phyloP scores from a whole-genome alignment of 2,888 invertebrate genomes.

The Drosophila paramelanica region DNA sequence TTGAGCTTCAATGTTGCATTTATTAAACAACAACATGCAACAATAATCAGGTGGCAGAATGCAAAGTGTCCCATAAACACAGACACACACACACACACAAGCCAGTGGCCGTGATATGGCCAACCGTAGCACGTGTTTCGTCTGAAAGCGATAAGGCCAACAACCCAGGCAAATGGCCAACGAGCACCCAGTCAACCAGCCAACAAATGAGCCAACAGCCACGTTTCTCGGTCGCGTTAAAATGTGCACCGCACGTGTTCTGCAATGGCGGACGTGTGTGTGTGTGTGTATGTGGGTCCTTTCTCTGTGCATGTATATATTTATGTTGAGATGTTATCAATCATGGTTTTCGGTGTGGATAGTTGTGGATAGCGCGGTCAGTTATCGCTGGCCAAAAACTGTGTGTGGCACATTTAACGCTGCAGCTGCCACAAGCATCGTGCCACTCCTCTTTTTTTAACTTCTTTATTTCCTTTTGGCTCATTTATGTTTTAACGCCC shows the following conservation, averaged over 20 bases:
- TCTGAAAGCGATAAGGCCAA: slow-evolving; percentile 65
- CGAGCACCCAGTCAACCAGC: slow-evolving; percentile 10
- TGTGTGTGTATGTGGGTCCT: slow-evolving; percentile 9
- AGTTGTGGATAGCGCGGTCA: slow-evolving; percentile 77
- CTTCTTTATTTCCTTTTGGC: slow-evolving; percentile 11
- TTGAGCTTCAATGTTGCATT: slow-evolving; percentile 39
- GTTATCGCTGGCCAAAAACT: slow-evolving; percentile 48
- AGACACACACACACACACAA: neutral
- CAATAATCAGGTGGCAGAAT: slow-evolving; percentile 54
- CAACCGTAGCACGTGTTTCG: slow-evolving; percentile 53
- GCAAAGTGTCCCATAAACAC: slow-evolving; percentile 15
- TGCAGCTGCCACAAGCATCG: slow-evolving; percentile 35
- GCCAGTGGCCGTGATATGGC: slow-evolving; percentile 38
- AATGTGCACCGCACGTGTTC: slow-evolving; percentile 45
- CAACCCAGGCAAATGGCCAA: slow-evolving; percentile 34
- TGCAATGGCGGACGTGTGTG: slow-evolving; percentile 3
- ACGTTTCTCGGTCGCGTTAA: slow-evolving; percentile 44
- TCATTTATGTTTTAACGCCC: slow-evolving; percentile 72
- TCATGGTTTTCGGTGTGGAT: slow-evolving; percentile 78
- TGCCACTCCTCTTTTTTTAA: neutral
- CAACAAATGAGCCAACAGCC: slow-evolving; percentile 33
- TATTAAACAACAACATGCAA: slow-evolving; percentile 57
- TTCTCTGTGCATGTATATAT: slow-evolving; percentile 17
- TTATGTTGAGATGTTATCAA: slow-evolving; percentile 76
- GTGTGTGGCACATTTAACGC: slow-evolving; percentile 50